Percentiles rank a stretch among this genome's conserved stretches.
These are phyloP conservation scores for Drosophila gaucha DNA, from an alignment of 2,888 invertebrate species.

Conservation along the genomic window DNA sequence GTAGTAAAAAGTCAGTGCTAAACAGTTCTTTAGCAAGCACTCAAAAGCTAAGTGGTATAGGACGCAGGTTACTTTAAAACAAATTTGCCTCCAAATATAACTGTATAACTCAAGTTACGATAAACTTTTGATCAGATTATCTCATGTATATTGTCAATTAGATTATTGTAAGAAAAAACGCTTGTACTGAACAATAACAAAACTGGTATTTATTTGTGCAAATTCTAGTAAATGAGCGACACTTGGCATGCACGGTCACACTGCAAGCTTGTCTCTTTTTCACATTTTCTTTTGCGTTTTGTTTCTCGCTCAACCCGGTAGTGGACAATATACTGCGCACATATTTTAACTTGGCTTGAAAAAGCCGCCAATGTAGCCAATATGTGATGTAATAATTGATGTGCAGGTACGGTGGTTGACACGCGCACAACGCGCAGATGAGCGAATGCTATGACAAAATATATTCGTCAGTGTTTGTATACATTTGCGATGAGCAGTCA, in stretches of 20 bases:
- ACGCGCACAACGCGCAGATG: no score
- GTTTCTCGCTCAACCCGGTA: constrained; percentile 63
- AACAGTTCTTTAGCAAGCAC: neutral
- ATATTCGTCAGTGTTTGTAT: constrained; percentile 52
- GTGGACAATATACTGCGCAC: constrained; percentile 64
- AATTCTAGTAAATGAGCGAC: neutral
- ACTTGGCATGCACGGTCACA: constrained; percentile 12
- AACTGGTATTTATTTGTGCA: constrained; percentile 9
- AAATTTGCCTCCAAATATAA: neutral
- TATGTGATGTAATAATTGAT: no score
- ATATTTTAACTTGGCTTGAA: constrained; percentile 57
- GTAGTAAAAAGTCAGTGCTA: constrained; percentile 16
- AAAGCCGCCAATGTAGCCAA: no score
- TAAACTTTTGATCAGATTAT: neutral
- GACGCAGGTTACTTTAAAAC: neutral
- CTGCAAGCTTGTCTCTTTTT: constrained; percentile 44
- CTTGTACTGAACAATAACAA: neutral
- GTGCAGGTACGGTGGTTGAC: no score
- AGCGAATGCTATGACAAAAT: constrained; percentile 70
- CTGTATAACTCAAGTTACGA: neutral
- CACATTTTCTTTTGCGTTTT: constrained; percentile 55
- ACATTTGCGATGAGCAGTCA: constrained; percentile 62
- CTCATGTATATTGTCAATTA: neutral
- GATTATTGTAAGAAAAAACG: neutral
- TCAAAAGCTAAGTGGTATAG: constrained; percentile 26